Evolutionary conservation across 2,113 vertebrate species (phyloP).

Genomic region (Embiotoca jacksoni): DNA sequence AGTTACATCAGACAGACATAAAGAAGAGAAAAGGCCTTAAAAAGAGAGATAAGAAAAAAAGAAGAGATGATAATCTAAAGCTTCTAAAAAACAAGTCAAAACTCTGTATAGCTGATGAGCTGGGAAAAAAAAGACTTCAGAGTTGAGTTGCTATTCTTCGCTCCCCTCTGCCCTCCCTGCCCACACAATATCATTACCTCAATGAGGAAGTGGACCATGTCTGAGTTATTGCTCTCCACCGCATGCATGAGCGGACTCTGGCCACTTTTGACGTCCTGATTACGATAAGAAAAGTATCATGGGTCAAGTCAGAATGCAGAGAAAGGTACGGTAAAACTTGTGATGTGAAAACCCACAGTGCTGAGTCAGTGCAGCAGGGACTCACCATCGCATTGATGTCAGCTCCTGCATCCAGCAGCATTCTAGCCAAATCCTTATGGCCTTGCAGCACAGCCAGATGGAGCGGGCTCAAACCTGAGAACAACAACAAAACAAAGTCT

Average conservation of each 20-base stretch:
- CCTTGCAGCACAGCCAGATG: constrained; percentile 87
- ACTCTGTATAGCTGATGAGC: neutral
- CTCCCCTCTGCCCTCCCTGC: constrained; percentile 5
- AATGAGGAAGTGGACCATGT: constrained; percentile 89
- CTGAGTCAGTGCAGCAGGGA: constrained; percentile 39
- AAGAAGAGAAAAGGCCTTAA: constrained; percentile 1
- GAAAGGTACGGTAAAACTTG: constrained; percentile 5
- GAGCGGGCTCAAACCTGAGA: constrained; percentile 88
- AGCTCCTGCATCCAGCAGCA: constrained; percentile 86
- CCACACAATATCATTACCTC: constrained; percentile 80
- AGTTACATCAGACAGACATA: neutral
- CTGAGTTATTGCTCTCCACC: constrained; percentile 87
- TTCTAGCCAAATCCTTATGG: constrained; percentile 76
- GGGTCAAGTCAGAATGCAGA: constrained; percentile 41
- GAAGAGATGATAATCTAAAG: neutral
- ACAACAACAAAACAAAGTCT: neutral
- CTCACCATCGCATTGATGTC: constrained; percentile 91
- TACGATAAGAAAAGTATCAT: constrained; percentile 16
- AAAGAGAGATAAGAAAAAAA: constrained; percentile 5
- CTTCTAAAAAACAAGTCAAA: constrained; percentile 18
- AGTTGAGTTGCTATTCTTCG: constrained; percentile 50
- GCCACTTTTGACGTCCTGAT: constrained; percentile 92
- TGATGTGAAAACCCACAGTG: constrained; percentile 31
- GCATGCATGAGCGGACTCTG: constrained; percentile 90
- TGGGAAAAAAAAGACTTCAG: too few relatives aligned